Evolutionary conservation across 2,113 vertebrate species (phyloP).

Genomic region (Oreochromis aureus): DNA sequence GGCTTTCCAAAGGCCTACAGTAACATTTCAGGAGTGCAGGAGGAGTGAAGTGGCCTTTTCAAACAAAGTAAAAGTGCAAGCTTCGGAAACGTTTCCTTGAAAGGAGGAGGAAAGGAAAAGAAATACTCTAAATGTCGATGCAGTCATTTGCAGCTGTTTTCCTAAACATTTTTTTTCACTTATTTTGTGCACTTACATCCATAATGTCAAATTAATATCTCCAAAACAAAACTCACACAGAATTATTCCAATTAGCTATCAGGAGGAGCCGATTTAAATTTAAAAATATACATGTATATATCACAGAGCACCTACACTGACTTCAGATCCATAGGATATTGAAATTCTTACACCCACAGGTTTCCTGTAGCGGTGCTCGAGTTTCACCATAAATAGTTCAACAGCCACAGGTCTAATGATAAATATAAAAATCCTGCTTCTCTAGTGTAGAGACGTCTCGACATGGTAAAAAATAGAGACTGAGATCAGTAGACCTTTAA

Average conservation of each 20-base stretch:
- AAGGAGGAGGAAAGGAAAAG: neutral
- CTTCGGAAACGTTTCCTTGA: conserved; percentile 11
- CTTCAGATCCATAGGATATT: conserved; percentile 30
- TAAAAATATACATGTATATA: neutral
- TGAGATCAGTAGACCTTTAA: conserved; percentile 4
- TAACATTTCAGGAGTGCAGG: conserved; percentile 27
- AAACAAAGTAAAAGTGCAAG: conserved; percentile 47
- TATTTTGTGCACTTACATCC: neutral
- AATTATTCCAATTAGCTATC: neutral
- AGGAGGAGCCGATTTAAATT: neutral
- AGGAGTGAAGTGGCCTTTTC: conserved; percentile 23
- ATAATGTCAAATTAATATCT: neutral
- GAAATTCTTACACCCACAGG: neutral
- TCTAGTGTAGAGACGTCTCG: neutral
- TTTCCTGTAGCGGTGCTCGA: neutral
- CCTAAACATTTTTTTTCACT: neutral
- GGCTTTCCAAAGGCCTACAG: neutral
- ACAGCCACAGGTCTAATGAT: neutral
- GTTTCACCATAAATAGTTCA: neutral
- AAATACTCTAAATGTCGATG: neutral
- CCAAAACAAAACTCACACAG: neutral
- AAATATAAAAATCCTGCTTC: conserved; percentile 1
- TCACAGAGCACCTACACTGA: neutral
- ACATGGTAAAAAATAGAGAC: neutral
- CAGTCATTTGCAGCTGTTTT: neutral